A percentile compares a stretch with the other conserved stretches of the same genome.
Evolutionary conservation across 2,797 vertebrate species (phyloP).

Genomic region (Gephyroberyx darwinii): DNA sequence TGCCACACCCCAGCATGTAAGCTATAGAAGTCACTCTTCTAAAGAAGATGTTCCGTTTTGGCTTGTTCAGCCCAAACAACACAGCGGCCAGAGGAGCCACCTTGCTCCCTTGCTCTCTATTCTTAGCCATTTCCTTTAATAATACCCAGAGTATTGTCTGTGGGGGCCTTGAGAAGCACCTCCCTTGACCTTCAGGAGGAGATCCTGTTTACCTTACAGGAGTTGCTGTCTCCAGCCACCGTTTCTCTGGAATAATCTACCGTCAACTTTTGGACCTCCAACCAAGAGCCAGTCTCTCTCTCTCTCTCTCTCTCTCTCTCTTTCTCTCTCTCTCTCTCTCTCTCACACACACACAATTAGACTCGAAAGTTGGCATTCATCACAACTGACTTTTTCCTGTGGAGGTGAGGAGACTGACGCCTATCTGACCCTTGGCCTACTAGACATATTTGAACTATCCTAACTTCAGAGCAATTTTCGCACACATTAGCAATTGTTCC

Average conservation of each 20-base stretch:
- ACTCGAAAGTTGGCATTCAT: constrained; percentile 69
- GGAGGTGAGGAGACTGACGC: constrained; percentile 52
- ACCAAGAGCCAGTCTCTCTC: no score
- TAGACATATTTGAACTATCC: constrained; percentile 47
- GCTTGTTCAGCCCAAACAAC: constrained; percentile 78
- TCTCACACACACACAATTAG: constrained; percentile 42
- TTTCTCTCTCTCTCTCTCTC: constrained; percentile 29
- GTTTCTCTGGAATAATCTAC: constrained; percentile 77
- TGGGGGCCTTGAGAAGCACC: constrained; percentile 80
- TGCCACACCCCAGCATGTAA: constrained; percentile 67
- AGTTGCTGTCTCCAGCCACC: constrained; percentile 79
- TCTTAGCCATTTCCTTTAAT: constrained; percentile 85
- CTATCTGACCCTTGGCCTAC: constrained; percentile 59
- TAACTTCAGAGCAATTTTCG: constrained; percentile 45
- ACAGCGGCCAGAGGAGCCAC: constrained; percentile 72
- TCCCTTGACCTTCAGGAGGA: constrained; percentile 80
- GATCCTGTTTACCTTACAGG: constrained; percentile 85
- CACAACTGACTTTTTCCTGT: constrained; percentile 64
- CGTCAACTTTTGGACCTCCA: constrained; percentile 66
- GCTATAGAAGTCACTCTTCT: constrained; percentile 64
- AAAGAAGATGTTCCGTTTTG: constrained; percentile 79
- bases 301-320: constrained; percentile 35
- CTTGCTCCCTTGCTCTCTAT: constrained; percentile 81
- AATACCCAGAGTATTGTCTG: constrained; percentile 86
- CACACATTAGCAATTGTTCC: constrained; percentile 29